Evolutionary conservation across 2,113 vertebrate genomes (phyloP).

Genomic region (Climacteris rufus): DNA sequence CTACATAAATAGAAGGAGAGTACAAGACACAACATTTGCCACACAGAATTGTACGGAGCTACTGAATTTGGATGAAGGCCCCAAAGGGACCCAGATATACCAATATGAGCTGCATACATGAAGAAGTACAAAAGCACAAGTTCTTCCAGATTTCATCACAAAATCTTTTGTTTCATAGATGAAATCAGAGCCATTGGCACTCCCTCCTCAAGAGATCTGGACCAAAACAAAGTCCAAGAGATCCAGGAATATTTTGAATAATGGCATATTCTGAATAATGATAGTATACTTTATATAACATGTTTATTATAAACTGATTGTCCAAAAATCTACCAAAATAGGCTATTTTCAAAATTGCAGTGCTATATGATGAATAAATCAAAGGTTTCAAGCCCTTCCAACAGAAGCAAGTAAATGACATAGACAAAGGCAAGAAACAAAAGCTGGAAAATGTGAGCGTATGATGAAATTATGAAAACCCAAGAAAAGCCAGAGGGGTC

Average conservation of each 20-base stretch:
- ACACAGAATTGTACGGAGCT: neutral
- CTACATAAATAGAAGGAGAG: neutral
- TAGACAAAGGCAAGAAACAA: neutral
- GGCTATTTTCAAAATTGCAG: neutral
- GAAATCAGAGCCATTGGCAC: neutral
- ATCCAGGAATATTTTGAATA: neutral
- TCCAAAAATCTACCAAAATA: neutral
- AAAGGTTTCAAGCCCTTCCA: neutral
- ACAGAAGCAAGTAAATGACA: neutral
- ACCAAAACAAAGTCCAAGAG: neutral
- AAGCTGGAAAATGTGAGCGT: neutral
- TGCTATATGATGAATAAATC: neutral
- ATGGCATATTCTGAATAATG: neutral
- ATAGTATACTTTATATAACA: neutral
- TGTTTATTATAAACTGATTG: neutral
- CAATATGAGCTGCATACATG: accelerated
- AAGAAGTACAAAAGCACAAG: neutral
- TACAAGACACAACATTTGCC: neutral
- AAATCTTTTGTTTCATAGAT: neutral
- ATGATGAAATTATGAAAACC: neutral
- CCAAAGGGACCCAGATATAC: neutral
- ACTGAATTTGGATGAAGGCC: neutral
- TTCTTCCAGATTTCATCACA: neutral
- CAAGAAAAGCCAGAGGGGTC: neutral
- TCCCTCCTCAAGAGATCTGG: neutral